Base-by-base conservation (phyloP, 2,888 invertebrate genomes). In the Nipponacmea schrenckii region DNA sequence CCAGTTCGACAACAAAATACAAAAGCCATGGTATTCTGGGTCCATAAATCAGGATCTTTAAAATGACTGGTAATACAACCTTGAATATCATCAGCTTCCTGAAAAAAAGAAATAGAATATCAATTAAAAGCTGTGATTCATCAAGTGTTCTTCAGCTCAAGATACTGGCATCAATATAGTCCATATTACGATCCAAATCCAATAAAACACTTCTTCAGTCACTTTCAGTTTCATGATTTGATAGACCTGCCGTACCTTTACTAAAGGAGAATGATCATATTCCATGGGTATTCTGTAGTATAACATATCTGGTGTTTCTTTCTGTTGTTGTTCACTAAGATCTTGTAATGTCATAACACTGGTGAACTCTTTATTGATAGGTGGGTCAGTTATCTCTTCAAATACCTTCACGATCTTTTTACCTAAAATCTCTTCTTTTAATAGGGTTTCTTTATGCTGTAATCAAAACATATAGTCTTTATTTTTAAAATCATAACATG, bases 1-100 rank as follows among this genome's bases (percentile, higher is more conserved):
- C 88, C 88, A 24, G 84, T 87, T 17, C 86, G 77, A 74, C 88
- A 88, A 72, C 82, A 84, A 77, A 87, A 87, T 26, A 87, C 83
- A 56, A 87, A 80, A 45, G 87, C 88, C 31, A 82, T 80, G 0
- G 77, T 75, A 63, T 81, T 81, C 68, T 83, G 81, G 27, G 78
- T 76, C 77, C 77, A 78, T 26, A 74, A 63, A 14, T 67, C 65
- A 8, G 71, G 48, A 20, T 64, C 68, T 39, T 65, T 75, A 73
- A 74, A 67, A 65, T 69, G 72, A 56, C 69, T 62, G 62, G 72
- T 56, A 20, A 78, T 50, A 39, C 75, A 67, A 39, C 65, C 67
- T 45, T 76, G 75, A n/a, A 78, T 70, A 20, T 67, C 71, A 64
- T 76, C 78, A 45, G 75, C 70, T 50, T 76, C 78, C 78, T 78